Conservation (phyloP, 2,797 vertebrate species). For the Rhinophrynus dorsalis region DNA sequence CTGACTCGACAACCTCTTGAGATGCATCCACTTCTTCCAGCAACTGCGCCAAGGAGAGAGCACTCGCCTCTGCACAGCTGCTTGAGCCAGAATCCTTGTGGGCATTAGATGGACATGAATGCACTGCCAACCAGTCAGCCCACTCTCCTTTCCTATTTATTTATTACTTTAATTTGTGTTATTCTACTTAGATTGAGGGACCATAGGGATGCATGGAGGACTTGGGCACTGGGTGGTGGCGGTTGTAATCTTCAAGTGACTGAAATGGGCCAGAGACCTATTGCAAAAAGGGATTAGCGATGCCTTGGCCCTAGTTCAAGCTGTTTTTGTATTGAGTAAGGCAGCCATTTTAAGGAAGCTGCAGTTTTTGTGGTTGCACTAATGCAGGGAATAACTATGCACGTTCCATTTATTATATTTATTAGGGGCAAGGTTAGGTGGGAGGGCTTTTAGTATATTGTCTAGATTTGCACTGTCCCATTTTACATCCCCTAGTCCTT, state of each 20-base stretch:
- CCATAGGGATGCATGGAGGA: constrained; percentile 35
- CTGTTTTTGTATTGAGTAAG: not conserved
- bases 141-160: constrained; percentile 34
- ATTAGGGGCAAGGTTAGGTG: constrained; percentile 21
- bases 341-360: not conserved
- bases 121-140: constrained; percentile 40
- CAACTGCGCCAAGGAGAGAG: not conserved
- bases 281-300: not conserved
- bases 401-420: constrained; percentile 37
- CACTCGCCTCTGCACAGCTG: not conserved
- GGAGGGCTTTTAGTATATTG: constrained; percentile 15
- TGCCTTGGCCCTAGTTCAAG: no score
- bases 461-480: constrained; percentile 17
- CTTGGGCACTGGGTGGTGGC: constrained; percentile 9
- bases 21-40: not conserved
- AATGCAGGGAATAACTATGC: constrained; percentile 46
- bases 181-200: constrained; percentile 36
- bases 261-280: constrained; percentile 10
- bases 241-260: not conserved
- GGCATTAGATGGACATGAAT: constrained; percentile 30
- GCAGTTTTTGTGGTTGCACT: constrained; percentile 25
- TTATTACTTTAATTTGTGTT: constrained; percentile 35
- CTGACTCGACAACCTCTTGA: constrained; percentile 65
- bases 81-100: constrained; percentile 21
- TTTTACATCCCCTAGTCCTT: not conserved